Base-by-base conservation (phyloP, 2,888 invertebrate species). In the Pogonocherus hispidulus region DNA sequence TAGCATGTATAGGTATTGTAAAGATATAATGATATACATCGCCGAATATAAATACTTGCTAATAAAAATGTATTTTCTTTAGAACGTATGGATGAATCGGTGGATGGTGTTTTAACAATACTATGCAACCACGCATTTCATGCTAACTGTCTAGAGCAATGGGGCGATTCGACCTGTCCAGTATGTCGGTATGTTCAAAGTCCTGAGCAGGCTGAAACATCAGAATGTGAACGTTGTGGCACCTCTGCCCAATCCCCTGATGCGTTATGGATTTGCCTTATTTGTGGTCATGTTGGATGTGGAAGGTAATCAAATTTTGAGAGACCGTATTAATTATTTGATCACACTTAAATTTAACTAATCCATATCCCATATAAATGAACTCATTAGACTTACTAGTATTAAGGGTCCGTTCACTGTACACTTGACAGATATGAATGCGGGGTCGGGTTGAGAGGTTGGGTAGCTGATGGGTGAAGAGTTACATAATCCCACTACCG, bases 101-200 rank as follows among this genome's bases (percentile, higher is more conserved):
- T 98, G 9, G 97, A 98, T 83, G 98, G 98, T 9, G 95, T 99
- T 71, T 87, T 99, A 75, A 98, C 98, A 23, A 98, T 99, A 82
- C 90, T 99, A 70, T 99, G 99, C 84, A 99, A 99, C 86, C 99
- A 99, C 86, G 94, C 97, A 1, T 99, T 99, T 87, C 99, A 99
- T 86, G 93, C 97, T 8, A 93, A 92, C 81, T 99, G 99, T 86
- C 87, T 99, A 56, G 92, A 95, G 76, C 94, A 99, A 84, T 99
- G 99, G 98, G 93, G 95, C 16, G 98, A 98, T 85, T 95, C 95
- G 77, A 96, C 97, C 66, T 99, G 99, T 84, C 99, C 99, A 0
- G 98, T 99, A 66, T 99, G 99, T 85, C 93, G 99, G 59, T 90
- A 89, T 54, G 90, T 90, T 0, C 90, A 89, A 77, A 88, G 88